Evolutionary conservation across 23 tunicate species (phyloP).

Genomic region (Botrylloides violaceus): DNA sequence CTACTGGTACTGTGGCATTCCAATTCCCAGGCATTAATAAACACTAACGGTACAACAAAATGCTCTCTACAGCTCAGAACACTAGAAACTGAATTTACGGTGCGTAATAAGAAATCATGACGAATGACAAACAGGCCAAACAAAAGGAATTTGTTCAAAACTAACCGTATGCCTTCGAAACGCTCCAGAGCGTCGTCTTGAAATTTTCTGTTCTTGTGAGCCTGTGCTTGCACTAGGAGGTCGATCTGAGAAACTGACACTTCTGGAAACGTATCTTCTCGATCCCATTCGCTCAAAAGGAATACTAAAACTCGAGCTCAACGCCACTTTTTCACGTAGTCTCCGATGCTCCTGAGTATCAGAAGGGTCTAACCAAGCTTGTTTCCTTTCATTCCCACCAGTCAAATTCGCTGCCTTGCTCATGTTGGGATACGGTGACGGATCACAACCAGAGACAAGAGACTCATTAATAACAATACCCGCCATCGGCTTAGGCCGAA

Average conservation of each 20-base stretch:
- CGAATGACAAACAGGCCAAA: no score
- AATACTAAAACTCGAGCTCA: slow-evolving; percentile 11
- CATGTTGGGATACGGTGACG: not conserved
- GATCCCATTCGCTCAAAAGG: slow-evolving; percentile 6
- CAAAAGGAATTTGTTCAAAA: no score
- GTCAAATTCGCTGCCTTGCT: not conserved
- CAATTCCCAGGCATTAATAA: no score
- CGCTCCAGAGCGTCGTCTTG: not conserved
- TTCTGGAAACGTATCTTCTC: not conserved
- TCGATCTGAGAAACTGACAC: not conserved
- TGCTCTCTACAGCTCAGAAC: no score
- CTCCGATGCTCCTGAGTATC: not conserved
- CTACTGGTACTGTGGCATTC: no score
- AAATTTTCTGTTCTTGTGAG: not conserved
- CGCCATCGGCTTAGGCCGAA: not conserved
- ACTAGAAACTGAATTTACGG: no score
- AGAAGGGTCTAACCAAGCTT: not conserved
- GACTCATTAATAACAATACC: not conserved
- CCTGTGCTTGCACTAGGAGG: not conserved
- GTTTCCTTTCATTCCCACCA: not conserved
- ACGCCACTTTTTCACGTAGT: not conserved
- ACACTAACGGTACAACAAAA: no score
- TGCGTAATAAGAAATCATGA: no score
- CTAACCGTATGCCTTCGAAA: no score
- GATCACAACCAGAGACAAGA: not conserved